Evolutionary conservation across 2,113 vertebrate genomes (phyloP).

Genomic region (Hyaena hyaena): DNA sequence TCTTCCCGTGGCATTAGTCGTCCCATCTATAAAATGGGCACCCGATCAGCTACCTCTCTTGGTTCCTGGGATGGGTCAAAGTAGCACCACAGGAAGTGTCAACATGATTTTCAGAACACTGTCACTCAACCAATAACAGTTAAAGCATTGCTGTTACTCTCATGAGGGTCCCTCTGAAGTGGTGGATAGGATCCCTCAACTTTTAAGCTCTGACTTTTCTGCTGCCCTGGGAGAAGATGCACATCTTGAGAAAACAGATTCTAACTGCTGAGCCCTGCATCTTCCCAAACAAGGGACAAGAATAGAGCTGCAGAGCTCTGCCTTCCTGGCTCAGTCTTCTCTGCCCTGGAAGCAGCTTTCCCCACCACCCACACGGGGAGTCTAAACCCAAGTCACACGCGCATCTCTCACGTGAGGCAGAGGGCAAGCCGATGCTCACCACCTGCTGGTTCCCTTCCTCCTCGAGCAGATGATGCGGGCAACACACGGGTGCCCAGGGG

Average conservation of each 20-base stretch:
- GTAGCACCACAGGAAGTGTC: neutral
- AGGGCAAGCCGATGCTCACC: neutral
- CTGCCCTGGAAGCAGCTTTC: neutral
- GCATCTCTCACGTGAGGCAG: neutral
- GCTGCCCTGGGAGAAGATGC: neutral
- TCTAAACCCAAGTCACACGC: neutral
- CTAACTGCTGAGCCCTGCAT: neutral
- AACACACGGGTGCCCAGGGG: rapidly evolving
- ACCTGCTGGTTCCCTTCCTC: neutral
- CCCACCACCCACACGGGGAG: too few relatives aligned
- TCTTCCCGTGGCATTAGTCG: neutral
- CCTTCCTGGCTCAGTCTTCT: neutral
- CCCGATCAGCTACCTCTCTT: neutral
- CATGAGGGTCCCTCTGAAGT: neutral
- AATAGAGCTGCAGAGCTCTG: neutral
- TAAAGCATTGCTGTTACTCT: neutral
- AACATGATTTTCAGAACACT: neutral
- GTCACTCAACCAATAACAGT: neutral
- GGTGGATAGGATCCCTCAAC: neutral
- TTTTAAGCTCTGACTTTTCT: neutral
- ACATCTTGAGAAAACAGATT: neutral
- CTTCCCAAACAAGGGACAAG: too few relatives aligned
- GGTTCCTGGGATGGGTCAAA: neutral
- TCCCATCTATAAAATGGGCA: neutral
- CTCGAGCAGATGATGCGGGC: too few relatives aligned